Percentiles rank a stretch among this genome's conserved stretches.
Evolutionary conservation across 2,113 vertebrate genomes (phyloP).

Genomic region (Gymnarchus niloticus): DNA sequence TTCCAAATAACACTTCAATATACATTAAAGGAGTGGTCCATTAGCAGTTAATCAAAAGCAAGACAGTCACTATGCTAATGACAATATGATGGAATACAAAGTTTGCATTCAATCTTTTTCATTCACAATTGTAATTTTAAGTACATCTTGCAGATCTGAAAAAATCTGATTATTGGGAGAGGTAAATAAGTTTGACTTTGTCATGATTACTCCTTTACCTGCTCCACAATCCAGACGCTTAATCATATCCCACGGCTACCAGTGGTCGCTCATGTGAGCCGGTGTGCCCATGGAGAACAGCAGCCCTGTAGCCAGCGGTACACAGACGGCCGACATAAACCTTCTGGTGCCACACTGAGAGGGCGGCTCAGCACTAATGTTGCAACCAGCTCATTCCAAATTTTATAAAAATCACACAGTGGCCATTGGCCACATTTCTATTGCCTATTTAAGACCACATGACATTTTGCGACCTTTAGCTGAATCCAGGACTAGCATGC

Average conservation of each 20-base stretch:
- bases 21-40: too few relatives aligned
- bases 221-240: constrained; percentile 29
- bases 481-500: constrained; percentile 13
- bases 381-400: background rate
- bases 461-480: constrained; percentile 32
- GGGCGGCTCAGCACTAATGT: background rate
- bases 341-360: too few relatives aligned
- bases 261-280: background rate
- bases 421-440: background rate
- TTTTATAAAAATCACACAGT: background rate
- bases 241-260: constrained; percentile 26
- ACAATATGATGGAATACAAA: background rate
- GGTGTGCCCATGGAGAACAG: background rate
- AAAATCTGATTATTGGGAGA: background rate
- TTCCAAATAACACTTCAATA: background rate
- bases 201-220: background rate
- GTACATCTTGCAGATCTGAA: background rate
- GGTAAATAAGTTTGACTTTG: background rate
- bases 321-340: background rate
- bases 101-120: too few relatives aligned
- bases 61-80: background rate
- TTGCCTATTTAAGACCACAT: constrained; percentile 7
- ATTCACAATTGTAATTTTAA: background rate
- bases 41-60: background rate
- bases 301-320: background rate